Base-by-base conservation (phyloP, 2,888 invertebrate species). In the Lasioglossum figueresi region DNA sequence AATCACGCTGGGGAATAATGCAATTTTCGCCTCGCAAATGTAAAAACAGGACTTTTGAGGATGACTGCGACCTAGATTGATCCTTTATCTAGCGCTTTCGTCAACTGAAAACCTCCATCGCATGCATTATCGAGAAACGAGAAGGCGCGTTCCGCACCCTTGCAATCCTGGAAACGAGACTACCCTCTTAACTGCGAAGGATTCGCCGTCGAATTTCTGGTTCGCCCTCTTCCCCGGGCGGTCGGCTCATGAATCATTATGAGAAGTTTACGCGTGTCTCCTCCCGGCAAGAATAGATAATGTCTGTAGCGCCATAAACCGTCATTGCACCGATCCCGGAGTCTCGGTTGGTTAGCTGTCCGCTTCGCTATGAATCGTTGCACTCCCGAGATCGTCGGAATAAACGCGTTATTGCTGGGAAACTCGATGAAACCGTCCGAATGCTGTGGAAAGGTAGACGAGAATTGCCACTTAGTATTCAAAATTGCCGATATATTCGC, bases 321-420 rank as follows among this genome's bases (percentile, higher is more conserved):
- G 73, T 75, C 71, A 85, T 76, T 43, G 59, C 43, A 0, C 56
- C 66, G 79, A 76, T 76, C 52, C 59, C 19, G 43, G 45, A n/a
- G 43, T 79, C 23, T 75, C 70, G 43, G 23, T 78, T 56, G 68
- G 73, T 56, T 73, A 37, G 74, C n/a, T 72, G 37, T 74, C 72
- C 63, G 66, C 52, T 52, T 16, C 68, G 68, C 68, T 4, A 40
- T 73, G 82, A 63, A 77, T 78, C 68, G 72, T 73, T 72, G 76
- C 48, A 37, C 27, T 34, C 27, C 43, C 19, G 63, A 48, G 68
- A 70, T 80, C 27, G 59, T 16, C 48, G 59, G 45, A 63, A 40
- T 63, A 37, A 48, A 43, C 27, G 48, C 56, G 34, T 70, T 77
- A 80, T 77, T 37, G 37, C 63, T 31, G 31, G 23, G 27, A 40